Evolutionary conservation across 2,888 invertebrate genomes (phyloP).

Genomic region (Rotaria magnacalcarata): DNA sequence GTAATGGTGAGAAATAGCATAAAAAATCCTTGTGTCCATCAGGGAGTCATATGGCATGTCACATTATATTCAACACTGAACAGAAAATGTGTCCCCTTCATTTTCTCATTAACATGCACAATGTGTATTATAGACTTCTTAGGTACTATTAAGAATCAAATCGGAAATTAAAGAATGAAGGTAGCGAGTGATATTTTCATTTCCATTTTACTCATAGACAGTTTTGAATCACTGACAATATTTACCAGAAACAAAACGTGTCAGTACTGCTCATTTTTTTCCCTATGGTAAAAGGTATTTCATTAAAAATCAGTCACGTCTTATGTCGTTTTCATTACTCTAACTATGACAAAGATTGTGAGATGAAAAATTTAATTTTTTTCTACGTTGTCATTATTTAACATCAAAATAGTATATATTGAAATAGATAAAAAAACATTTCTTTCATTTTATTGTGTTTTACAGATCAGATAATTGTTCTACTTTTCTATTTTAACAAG

Average conservation of each 20-base stretch:
- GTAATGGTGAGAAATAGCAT: neutral
- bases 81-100: neutral
- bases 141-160: neutral
- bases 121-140: neutral
- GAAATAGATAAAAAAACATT: neutral
- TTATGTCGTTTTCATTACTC: neutral
- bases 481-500: neutral
- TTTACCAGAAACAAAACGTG: too few species aligned
- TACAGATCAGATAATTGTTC: neutral
- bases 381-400: too few species aligned
- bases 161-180: neutral
- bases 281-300: too few species aligned
- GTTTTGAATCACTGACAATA: neutral
- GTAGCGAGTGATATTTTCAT: neutral
- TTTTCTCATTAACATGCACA: neutral
- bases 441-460: neutral
- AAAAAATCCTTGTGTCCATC: neutral
- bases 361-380: too few species aligned
- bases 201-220: too few species aligned
- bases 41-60: slow-evolving; percentile 18
- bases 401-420: too few species aligned
- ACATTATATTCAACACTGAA: neutral
- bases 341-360: too few species aligned
- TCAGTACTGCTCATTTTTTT: too few species aligned
- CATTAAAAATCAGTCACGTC: too few species aligned